Conservation (phyloP, 2,888 invertebrate genomes). For the Temnothorax ravouxi region DNA sequence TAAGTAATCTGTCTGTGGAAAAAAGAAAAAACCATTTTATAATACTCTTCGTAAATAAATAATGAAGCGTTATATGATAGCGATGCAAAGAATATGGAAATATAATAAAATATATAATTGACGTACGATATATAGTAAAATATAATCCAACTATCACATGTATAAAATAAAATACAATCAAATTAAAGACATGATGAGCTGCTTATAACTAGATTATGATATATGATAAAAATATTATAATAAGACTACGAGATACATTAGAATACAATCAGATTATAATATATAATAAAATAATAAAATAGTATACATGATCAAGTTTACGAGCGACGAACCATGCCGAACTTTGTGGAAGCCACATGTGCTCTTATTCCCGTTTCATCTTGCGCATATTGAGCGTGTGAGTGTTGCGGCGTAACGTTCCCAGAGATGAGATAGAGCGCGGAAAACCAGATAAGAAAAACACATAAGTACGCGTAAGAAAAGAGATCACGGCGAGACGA, state of each 20-base stretch:
- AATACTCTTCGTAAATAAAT: background rate
- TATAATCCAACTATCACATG: background rate
- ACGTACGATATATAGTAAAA: background rate
- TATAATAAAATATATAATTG: background rate
- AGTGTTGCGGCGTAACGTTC: conserved; percentile 34
- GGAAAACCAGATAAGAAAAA: conserved; percentile 49
- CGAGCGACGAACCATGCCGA: background rate
- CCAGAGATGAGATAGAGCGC: conserved; percentile 10
- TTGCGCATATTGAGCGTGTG: conserved; percentile 9
- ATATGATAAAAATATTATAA: background rate
- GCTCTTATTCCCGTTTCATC: background rate
- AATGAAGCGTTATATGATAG: background rate
- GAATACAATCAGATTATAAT: background rate
- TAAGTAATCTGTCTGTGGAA: background rate
- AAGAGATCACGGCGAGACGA: conserved; percentile 8
- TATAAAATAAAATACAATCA: background rate
- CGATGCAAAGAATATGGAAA: background rate
- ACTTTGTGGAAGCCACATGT: background rate
- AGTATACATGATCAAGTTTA: background rate
- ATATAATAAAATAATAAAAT: too few relatives aligned
- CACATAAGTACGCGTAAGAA: conserved; percentile 13
- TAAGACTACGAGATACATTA: background rate
- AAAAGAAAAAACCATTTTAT: background rate
- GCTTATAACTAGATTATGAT: background rate
- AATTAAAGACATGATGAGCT: background rate